Evolutionary conservation across 2,113 vertebrate species (phyloP), one percentile per base, ranked within the genome.

Genomic region (Steatornis caripensis): DNA sequence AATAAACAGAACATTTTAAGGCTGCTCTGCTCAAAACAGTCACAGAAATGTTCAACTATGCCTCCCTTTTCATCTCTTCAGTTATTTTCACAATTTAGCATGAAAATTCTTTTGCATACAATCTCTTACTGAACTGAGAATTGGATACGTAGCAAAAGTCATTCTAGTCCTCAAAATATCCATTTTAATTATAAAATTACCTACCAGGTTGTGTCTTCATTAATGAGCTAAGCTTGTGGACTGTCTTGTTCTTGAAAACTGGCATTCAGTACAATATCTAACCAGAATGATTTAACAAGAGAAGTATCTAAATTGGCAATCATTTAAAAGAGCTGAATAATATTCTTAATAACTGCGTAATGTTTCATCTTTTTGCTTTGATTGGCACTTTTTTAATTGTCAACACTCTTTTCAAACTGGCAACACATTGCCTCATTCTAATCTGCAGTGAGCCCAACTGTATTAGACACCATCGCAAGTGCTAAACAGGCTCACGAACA

Each of bases 1-100:
- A 94, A 96, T 95, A 97, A 97, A 97, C 91, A 97, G 82, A 98
- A 84, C 36, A 62, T 86, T 95, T 95, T 84, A 91, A 86, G 89
- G 39, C 72, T 90, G 69, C 58, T 93, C 93, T 88, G 84, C 70
- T 92, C 82, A 94, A 94, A 96, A 84, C 57, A 55, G 58, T 39
- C 75, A 78, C 81, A 93, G 65, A 97, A 97, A 95, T 66, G 54
- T 60, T 96, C 64, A 84, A 61, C 49, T 13, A 1, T 53, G 71
- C 60, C 61, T 96, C 19, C 30, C 34, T 93, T 92, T 93, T 92
- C 71, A 66, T 91, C 82, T 96, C 58, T 62, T 55, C 53, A 87
- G 21, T 20, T 89, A 81, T 41, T 92, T n/a, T 72, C 51, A 85
- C 26, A 85, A 87, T 65, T 75, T 27, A 71, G 29, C 37, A 32